These are phyloP conservation scores for Idaea biselata DNA, from an alignment of 2,888 invertebrate species.

Conservation along the genomic window DNA sequence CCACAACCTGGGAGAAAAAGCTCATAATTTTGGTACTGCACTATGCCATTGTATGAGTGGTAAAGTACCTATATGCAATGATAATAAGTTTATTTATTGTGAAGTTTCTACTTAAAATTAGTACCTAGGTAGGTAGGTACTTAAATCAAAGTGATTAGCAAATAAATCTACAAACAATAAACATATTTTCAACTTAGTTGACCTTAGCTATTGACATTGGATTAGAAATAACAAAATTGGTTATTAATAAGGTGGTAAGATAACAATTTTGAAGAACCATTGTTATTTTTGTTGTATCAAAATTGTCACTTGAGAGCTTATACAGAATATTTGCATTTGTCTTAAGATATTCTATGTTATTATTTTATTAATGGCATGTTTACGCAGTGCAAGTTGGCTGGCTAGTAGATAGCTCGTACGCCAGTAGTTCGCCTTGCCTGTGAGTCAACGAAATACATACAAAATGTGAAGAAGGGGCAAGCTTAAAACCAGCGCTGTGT, in stretches of 20 bases:
- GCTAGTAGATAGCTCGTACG: no score
- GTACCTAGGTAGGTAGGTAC: constrained; percentile 4
- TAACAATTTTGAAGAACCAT: background rate
- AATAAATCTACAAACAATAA: constrained; percentile 3
- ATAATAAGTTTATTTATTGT: no score
- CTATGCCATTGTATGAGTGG: no score
- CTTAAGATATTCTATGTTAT: background rate
- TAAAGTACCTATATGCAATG: no score
- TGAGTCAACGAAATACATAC: no score
- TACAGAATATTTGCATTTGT: background rate
- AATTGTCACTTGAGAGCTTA: background rate
- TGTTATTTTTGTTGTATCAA: background rate
- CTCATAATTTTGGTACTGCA: no score
- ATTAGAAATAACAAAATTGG: background rate
- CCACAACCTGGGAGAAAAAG: no score
- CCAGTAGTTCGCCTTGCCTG: no score
- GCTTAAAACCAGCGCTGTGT: no score
- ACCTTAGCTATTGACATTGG: background rate
- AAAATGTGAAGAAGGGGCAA: no score
- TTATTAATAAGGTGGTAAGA: background rate
- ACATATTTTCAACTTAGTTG: background rate
- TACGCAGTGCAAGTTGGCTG: no score
- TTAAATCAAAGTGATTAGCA: constrained; percentile 16
- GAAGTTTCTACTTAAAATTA: constrained; percentile 8
- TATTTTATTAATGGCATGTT: no score